Evolutionary conservation across 2,888 invertebrate genomes (phyloP), one percentile per base, ranked within the genome.

Genomic region (Salpingus planirostris): DNA sequence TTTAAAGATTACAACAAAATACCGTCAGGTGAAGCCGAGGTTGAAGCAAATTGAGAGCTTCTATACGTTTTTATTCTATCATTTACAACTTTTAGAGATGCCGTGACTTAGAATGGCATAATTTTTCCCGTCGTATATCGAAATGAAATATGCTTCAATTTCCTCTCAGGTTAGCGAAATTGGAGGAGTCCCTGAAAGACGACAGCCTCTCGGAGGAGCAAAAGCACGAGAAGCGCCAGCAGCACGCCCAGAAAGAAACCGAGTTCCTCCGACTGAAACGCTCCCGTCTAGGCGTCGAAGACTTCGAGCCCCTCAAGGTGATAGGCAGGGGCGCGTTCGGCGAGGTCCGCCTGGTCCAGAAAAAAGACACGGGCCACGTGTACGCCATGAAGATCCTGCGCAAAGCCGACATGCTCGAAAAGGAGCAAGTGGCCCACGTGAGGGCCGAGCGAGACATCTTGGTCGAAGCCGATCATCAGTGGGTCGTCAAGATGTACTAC

Each of bases 401-500:
- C 44, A 99, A 99, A 65, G 89, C 91, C 3, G 97, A 98, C 63
- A 98, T 98, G 98, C 70, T 98, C 33, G 97, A 97, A 64, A 98
- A 98, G 62, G 98, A 99, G 69, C 39, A 71, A 69, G 80, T 81
- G 46, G 96, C 96, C 5, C 96, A 97, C 64, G 96, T 97, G 10
- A 74, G 98, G 43, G 98, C 98, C 2, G 98, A 99, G 66, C 76
- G 98, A 40, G 98, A 98, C 67, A 89, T 99, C 41, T 73, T 99
- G 30, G 97, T 97, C 11, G 97, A 98, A 66, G 98, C 98, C 1
- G 98, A 99, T 67, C 97, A 98, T 64, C 93, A 96, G 59, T 99
- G 98, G 98, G 97, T 99, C 44, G 98, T 99, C 40, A 98, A 96
- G 70, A 98, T 98, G 98, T 98, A 93, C 71, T 99, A 97, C 76